phyloP scores from a whole-genome alignment of 2,113 vertebrate species.

The Limanda limanda region DNA sequence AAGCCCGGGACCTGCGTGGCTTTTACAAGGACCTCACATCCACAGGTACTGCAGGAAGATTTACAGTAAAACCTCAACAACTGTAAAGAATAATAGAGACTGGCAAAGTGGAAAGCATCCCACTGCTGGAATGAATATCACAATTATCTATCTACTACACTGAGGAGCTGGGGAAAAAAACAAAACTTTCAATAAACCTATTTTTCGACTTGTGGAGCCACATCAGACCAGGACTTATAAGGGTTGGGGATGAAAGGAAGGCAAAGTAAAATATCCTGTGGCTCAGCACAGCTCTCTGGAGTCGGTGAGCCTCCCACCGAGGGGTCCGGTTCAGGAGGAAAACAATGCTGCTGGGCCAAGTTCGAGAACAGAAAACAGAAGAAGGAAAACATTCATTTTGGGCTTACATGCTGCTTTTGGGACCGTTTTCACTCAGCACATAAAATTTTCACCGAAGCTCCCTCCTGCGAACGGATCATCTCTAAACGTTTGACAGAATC shows the following conservation, averaged over 20 bases:
- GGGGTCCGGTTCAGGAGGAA: slow-evolving; percentile 26
- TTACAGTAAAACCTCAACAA: slow-evolving; percentile 31
- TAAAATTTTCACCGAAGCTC: neutral
- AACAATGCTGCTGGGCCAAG: slow-evolving; percentile 24
- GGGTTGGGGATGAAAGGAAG: slow-evolving; percentile 36
- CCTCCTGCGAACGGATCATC: neutral
- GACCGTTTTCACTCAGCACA: neutral
- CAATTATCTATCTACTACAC: neutral
- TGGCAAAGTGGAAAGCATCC: neutral
- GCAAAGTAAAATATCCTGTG: slow-evolving; percentile 54
- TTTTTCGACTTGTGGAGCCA: slow-evolving; percentile 31
- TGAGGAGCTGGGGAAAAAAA: neutral
- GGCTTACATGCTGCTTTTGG: slow-evolving; percentile 13
- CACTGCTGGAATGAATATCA: neutral
- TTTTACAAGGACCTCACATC: slow-evolving; percentile 58
- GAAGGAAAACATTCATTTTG: slow-evolving; percentile 36
- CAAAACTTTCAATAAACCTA: neutral
- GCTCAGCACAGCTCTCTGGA: slow-evolving; percentile 49
- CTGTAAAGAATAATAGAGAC: neutral
- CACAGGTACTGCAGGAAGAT: slow-evolving; percentile 49
- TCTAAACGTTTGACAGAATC: neutral
- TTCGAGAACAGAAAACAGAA: slow-evolving; percentile 19
- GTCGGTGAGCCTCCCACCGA: slow-evolving; percentile 47
- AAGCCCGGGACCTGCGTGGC: slow-evolving; percentile 12
- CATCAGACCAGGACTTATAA: slow-evolving; percentile 42